phyloP scores from a whole-genome alignment of 1,140 invertebrate genomes.

The Drosophila ambigua region DNA sequence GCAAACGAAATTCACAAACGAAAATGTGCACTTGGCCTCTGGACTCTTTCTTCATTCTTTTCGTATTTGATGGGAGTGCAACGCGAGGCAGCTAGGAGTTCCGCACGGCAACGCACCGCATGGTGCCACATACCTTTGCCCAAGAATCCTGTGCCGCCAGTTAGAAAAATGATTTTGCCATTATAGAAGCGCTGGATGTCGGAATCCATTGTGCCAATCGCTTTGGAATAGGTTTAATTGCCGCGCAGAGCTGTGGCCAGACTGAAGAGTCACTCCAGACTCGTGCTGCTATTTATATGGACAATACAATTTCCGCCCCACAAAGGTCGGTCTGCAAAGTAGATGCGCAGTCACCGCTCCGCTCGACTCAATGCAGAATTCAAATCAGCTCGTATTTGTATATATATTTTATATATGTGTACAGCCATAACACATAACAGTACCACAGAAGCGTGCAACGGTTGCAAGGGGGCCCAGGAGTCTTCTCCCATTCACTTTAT shows the following conservation, averaged over 20 bases:
- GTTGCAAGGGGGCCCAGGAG: too few species aligned
- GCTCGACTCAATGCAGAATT: background rate
- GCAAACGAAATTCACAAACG: background rate
- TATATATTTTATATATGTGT: too few species aligned
- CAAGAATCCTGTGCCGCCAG: conserved; percentile 89
- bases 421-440: too few species aligned
- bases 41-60: too few species aligned
- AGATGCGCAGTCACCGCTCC: background rate
- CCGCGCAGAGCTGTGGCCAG: too few species aligned
- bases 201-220: conserved; percentile 20
- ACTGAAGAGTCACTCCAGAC: conserved; percentile 12
- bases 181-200: conserved; percentile 86
- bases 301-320: background rate
- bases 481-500: background rate
- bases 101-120: too few species aligned
- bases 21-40: too few species aligned
- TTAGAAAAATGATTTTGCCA: conserved; percentile 86
- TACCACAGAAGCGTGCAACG: too few species aligned
- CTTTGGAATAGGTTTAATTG: too few species aligned
- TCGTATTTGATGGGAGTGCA: too few species aligned
- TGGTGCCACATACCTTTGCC: conserved; percentile 86
- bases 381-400: too few species aligned
- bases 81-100: too few species aligned
- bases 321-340: conserved; percentile 8
- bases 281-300: conserved; percentile 16